Evolutionary conservation across 2,113 vertebrate species (phyloP).

Genomic region (Epinephelus lanceolatus): DNA sequence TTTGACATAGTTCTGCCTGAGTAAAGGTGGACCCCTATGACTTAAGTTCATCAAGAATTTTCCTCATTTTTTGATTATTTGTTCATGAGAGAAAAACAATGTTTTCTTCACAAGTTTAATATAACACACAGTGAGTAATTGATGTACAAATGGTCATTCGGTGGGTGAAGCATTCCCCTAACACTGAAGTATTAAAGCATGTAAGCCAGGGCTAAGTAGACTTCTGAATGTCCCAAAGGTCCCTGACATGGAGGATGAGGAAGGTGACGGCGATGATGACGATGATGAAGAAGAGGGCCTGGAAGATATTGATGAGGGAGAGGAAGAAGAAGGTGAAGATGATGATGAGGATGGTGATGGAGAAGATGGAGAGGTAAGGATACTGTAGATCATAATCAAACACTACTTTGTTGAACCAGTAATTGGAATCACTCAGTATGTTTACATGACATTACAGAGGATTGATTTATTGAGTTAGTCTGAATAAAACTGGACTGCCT

Average conservation of each 20-base stretch:
- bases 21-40: no score
- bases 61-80: no score
- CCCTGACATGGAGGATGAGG: conserved; percentile 98
- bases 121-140: no score
- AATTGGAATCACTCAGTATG: neutral
- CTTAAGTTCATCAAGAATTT: no score
- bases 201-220: neutral
- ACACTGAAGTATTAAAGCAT: neutral
- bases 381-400: neutral
- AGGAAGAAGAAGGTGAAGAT: conserved; percentile 94
- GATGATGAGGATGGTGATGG: conserved; percentile 94
- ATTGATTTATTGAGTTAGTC: no score
- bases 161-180: no score
- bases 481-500: no score
- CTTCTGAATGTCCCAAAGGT: conserved; percentile 82
- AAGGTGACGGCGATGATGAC: conserved; percentile 95
- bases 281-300: conserved; percentile 96
- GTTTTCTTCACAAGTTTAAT: no score
- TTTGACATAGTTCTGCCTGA: no score
- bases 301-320: conserved; percentile 98
- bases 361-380: conserved; percentile 93
- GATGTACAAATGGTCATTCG: no score
- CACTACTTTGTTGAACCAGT: neutral
- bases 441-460: neutral
- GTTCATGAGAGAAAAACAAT: no score